These are phyloP conservation scores for Ptychadena robeensis DNA, from an alignment of 2,797 vertebrate species.

Conservation along the genomic window DNA sequence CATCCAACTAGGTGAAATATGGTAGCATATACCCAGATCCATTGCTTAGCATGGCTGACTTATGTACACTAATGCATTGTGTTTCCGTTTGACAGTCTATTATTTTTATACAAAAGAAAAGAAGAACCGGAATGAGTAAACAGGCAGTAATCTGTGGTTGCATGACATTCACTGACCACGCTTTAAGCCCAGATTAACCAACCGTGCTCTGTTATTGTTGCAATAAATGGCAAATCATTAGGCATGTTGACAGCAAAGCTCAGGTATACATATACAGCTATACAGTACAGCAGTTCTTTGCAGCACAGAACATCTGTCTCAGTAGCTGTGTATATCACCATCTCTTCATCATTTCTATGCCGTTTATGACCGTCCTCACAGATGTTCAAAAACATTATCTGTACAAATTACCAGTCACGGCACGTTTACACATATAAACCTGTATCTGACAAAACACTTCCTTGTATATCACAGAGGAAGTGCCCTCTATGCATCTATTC, in stretches of 20 bases:
- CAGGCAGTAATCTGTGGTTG: conserved; percentile 11
- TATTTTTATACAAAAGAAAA: background rate
- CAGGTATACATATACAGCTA: conserved; percentile 1
- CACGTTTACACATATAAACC: background rate
- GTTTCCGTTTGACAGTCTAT: conserved; percentile 1
- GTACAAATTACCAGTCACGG: background rate
- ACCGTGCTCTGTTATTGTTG: conserved; percentile 41
- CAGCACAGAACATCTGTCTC: conserved; percentile 40
- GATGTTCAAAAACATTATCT: background rate
- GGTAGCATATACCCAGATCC: background rate
- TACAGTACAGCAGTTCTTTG: background rate
- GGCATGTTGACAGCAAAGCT: conserved; percentile 48
- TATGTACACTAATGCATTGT: background rate
- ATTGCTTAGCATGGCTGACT: background rate
- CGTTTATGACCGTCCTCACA: background rate
- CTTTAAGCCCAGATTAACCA: conserved; percentile 31
- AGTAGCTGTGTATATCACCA: conserved; percentile 2
- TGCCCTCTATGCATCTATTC: background rate
- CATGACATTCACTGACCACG: conserved; percentile 27
- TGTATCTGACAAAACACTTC: background rate
- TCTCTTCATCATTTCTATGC: conserved; percentile 6
- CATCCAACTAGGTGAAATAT: too few relatives aligned
- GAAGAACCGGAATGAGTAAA: background rate
- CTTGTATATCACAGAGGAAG: background rate
- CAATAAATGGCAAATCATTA: conserved; percentile 45